phyloP scores from a whole-genome alignment of 2,888 invertebrate genomes.

The Baccha elongata region DNA sequence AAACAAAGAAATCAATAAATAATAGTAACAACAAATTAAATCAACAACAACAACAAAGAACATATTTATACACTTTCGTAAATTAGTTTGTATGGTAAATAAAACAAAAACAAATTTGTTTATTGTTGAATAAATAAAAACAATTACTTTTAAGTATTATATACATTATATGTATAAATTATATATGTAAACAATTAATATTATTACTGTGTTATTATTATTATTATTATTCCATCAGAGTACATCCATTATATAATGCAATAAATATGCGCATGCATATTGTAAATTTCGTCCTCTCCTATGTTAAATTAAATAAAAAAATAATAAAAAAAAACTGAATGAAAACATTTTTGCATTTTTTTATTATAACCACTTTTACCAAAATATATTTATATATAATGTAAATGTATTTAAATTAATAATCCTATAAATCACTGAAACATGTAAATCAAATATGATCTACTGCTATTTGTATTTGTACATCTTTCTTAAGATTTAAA shows the following conservation, averaged over 20 bases:
- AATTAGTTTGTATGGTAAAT: conserved; percentile 75
- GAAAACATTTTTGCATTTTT: conserved; percentile 68
- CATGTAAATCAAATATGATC: conserved; percentile 47
- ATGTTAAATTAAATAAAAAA: conserved; percentile 75
- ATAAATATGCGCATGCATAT: conserved; percentile 56
- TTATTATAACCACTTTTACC: conserved; percentile 69
- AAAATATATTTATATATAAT: conserved; percentile 63
- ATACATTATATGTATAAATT: conserved; percentile 74
- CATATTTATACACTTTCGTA: conserved; percentile 74
- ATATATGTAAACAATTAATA: conserved; percentile 70
- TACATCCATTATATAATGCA: conserved; percentile 53
- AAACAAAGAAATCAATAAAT: conserved; percentile 72
- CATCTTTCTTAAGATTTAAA: conserved; percentile 57
- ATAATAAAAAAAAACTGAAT: conserved; percentile 44
- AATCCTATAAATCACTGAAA: conserved; percentile 62
- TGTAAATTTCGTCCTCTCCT: conserved; percentile 74
- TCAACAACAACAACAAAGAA: conserved; percentile 74
- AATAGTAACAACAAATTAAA: conserved; percentile 58
- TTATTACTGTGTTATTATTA: conserved; percentile 64
- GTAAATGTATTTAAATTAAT: conserved; percentile 65
- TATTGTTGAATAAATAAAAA: conserved; percentile 71
- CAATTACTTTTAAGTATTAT: conserved; percentile 72
- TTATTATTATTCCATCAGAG: conserved; percentile 66
- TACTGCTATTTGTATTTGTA: conserved; percentile 61
- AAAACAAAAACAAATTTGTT: conserved; percentile 72